These are phyloP conservation scores for Baryphthengus martii DNA, from an alignment of 2,113 vertebrate genomes.

Conservation along the genomic window DNA sequence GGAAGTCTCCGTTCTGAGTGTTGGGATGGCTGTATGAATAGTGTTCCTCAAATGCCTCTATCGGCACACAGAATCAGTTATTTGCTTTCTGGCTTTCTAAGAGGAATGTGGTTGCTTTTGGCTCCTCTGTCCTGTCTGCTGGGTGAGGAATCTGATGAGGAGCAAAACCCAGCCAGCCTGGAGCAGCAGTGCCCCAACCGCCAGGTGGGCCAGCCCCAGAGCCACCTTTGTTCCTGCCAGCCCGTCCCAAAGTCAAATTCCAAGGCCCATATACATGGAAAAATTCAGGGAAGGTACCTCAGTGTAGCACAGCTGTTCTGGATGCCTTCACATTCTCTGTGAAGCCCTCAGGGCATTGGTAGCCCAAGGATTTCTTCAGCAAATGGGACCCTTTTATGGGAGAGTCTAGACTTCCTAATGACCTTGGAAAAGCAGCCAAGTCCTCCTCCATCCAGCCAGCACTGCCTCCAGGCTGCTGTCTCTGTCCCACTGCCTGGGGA, in stretches of 20 bases:
- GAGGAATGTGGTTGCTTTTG: slow-evolving; percentile 27
- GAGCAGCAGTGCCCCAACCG: background rate
- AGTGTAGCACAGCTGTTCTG: background rate
- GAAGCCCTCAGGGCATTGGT: background rate
- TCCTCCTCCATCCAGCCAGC: background rate
- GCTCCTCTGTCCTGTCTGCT: slow-evolving; percentile 4
- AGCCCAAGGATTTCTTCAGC: slow-evolving; percentile 38
- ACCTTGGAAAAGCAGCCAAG: slow-evolving; percentile 41
- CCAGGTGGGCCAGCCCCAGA: background rate
- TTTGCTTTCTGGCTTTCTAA: background rate
- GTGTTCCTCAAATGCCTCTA: background rate
- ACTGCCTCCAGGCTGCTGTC: background rate
- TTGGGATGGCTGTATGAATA: background rate
- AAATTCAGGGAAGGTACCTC: background rate
- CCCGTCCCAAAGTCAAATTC: background rate
- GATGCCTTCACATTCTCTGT: background rate
- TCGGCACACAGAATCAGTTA: background rate
- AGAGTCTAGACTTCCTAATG: slow-evolving; percentile 61
- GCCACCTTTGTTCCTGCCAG: background rate
- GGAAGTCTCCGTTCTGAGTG: background rate
- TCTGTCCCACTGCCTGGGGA: slow-evolving; percentile 33
- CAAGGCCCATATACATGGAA: background rate
- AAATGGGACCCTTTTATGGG: slow-evolving; percentile 26
- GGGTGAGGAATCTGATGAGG: background rate
- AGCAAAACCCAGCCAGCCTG: background rate